Evolutionary conservation across 2,113 vertebrate genomes (phyloP).

Genomic region (Atherinomorus stipes): DNA sequence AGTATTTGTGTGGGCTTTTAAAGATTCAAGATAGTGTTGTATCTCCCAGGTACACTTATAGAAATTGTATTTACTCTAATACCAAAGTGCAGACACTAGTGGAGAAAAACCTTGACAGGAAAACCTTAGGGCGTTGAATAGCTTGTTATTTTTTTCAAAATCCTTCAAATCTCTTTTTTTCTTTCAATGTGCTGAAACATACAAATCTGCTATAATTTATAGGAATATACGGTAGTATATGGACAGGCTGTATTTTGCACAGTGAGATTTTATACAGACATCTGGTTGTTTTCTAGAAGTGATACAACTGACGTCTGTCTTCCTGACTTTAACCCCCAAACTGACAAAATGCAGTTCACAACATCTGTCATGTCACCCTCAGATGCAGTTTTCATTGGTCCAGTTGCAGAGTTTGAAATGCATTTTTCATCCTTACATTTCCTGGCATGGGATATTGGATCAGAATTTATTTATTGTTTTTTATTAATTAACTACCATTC

Average conservation of each 20-base stretch:
- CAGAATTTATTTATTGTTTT: too few species aligned
- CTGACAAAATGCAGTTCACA: slow-evolving; percentile 21
- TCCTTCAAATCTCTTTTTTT: neutral
- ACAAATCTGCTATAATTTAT: neutral
- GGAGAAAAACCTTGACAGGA: neutral
- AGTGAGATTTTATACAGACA: neutral
- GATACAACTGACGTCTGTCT: neutral
- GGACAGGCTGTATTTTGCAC: too few species aligned
- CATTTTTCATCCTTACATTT: neutral
- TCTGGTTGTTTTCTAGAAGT: neutral
- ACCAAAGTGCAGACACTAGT: neutral
- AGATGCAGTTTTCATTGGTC: too few species aligned
- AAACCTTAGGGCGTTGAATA: neutral
- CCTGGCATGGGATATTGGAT: too few species aligned
- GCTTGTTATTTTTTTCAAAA: neutral
- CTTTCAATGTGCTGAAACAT: neutral
- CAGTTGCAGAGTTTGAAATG: too few species aligned
- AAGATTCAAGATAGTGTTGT: neutral
- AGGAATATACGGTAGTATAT: too few species aligned
- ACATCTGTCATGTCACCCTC: slow-evolving; percentile 4
- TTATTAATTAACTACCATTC: neutral
- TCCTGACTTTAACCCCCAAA: neutral
- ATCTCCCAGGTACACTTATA: too few species aligned
- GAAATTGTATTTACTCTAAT: neutral
- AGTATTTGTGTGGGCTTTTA: neutral